Evolutionary conservation across 2,797 vertebrate genomes (phyloP), one percentile per base, ranked within the genome.

Genomic region (Hippocampus kuda): DNA sequence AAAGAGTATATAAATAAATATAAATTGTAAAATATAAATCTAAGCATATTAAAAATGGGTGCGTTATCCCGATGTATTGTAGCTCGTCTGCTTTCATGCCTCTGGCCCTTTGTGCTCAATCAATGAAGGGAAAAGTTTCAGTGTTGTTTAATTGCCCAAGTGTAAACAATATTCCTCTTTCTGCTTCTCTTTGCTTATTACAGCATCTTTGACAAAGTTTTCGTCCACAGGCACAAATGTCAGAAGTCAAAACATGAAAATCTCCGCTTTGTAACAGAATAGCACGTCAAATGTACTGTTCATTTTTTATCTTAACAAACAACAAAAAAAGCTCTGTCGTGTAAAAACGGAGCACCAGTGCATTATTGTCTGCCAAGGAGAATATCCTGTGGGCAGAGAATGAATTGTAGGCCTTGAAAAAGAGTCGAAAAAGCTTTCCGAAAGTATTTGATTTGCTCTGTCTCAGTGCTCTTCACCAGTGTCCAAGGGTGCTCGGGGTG

Each of bases 251-350:
- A 77, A 78, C 75, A 69, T 51, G 27, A 1, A 38, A 60, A 34
- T 73, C 59, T 69, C 86, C 68, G 85, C 85, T 82, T 78, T 80
- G 85, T 87, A 60, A 82, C 79, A 62, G 79, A 69, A 76, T 73
- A 81, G 80, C 81, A 75, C 82, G 66, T 67, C 69, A 65, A 72
- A 84, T 85, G 75, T 79, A 76, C 73, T 71, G 73, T 56, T 76
- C 2, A 9, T 38, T 38, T 18, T 60, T 60, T 84, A 82, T 65
- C 78, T 27, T 74, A n/a, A 65, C 27, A 60, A 59, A 60, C 22
- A 18, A 9, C 2, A 22, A 20, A 62, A 41, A 62, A 42, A 1
- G 7, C 5, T 44, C 62, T 64, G 11, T 59, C 2, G 46, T 51
- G 66, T 24, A 67, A 34, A 53, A 53, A 53, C 48, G n/a, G 30